Evolutionary conservation across 2,113 vertebrate genomes (phyloP).

Genomic region (Geococcyx californianus): DNA sequence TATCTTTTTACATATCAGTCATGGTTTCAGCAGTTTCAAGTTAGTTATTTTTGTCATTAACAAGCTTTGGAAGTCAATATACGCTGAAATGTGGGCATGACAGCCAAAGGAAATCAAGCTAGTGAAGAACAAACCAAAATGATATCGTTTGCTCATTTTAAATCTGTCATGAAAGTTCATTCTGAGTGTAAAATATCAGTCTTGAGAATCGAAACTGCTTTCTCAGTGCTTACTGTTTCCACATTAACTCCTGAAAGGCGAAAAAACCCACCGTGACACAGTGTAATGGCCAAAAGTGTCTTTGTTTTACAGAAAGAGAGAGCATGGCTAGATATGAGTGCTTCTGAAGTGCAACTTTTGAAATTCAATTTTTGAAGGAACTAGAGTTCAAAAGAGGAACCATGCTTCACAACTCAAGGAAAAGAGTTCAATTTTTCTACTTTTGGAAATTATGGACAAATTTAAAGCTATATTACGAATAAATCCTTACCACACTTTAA

Average conservation of each 20-base stretch:
- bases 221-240: background rate
- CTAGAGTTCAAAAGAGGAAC: background rate
- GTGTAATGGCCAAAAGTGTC: background rate
- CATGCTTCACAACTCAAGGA: background rate
- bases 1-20: background rate
- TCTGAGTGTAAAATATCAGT: background rate
- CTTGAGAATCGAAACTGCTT: background rate
- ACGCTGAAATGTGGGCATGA: background rate
- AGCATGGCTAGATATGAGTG: background rate
- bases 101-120: background rate
- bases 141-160: fast-evolving
- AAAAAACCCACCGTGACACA: fast-evolving
- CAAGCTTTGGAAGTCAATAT: background rate
- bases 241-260: fast-evolving
- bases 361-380: background rate
- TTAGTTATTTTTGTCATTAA: background rate
- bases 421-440: background rate
- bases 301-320: background rate
- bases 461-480: background rate
- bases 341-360: background rate
- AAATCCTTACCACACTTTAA: background rate
- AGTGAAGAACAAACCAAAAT: background rate
- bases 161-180: background rate
- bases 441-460: background rate
- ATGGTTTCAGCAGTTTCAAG: background rate